Evolutionary conservation across 2,888 invertebrate genomes (phyloP).

Genomic region (Cosmia pyralina): DNA sequence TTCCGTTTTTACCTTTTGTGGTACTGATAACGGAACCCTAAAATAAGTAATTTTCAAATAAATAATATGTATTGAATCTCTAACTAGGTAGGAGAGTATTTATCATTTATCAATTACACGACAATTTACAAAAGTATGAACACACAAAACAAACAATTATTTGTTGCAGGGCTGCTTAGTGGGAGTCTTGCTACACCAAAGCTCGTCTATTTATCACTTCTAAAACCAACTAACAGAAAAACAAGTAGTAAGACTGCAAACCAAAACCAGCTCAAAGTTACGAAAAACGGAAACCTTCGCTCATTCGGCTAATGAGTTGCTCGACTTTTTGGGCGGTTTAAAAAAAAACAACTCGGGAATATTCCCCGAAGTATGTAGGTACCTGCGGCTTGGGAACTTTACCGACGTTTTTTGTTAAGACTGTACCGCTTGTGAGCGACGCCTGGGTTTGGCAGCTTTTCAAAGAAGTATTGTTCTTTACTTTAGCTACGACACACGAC

Average conservation of each 20-base stretch:
- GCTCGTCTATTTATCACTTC: conserved; percentile 33
- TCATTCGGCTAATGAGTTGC: conserved; percentile 80
- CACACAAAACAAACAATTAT: not conserved
- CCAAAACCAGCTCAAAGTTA: conserved; percentile 64
- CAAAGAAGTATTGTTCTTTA: conserved; percentile 60
- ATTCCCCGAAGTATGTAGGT: conserved; percentile 62
- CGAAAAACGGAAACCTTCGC: conserved; percentile 74
- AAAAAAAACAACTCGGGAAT: conserved; percentile 69
- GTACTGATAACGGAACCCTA: no score
- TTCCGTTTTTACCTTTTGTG: no score
- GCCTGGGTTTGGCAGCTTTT: conserved; percentile 55
- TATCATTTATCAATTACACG: not conserved
- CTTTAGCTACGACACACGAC: conserved; percentile 11
- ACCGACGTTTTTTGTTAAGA: conserved; percentile 56
- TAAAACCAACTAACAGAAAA: conserved; percentile 19
- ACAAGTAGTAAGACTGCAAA: conserved; percentile 53
- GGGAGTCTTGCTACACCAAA: not conserved
- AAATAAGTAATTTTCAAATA: no score
- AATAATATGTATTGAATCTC: not conserved
- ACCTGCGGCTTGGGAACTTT: conserved; percentile 67
- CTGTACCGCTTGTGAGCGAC: conserved; percentile 59
- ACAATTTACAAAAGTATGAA: not conserved
- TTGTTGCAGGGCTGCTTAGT: no score
- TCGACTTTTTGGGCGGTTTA: conserved; percentile 74
- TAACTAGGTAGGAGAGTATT: not conserved